Percentiles rank a stretch among this genome's conserved stretches.
Conservation (phyloP, 2,888 invertebrate genomes). For the Macroteleia sp. region DNA sequence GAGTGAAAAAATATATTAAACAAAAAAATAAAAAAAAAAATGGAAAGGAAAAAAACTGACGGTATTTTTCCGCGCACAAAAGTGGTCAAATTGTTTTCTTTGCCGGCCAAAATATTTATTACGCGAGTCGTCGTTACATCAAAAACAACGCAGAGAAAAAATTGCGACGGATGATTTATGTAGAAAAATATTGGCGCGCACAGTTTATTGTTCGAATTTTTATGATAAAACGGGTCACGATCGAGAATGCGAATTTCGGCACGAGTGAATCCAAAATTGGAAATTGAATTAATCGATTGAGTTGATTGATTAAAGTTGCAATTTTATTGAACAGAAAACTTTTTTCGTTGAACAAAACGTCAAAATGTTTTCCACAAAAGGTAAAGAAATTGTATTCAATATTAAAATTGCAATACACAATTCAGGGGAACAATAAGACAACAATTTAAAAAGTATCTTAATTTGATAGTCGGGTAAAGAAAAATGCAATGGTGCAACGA, state of each 20-base stretch:
- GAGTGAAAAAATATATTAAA: constrained; percentile 26
- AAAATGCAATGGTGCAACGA: no score
- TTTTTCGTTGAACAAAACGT: no score
- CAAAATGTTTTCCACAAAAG: no score
- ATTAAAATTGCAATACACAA: no score
- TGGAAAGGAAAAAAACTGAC: background rate
- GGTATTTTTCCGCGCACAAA: constrained; percentile 25
- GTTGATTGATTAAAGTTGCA: constrained; percentile 20
- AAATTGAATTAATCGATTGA: constrained; percentile 13
- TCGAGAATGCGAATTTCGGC: background rate
- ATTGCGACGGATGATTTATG: constrained; percentile 34
- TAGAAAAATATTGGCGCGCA: constrained; percentile 16
- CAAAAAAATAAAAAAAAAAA: constrained; percentile 2
- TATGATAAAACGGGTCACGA: constrained; percentile 18
- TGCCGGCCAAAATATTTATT: constrained; percentile 49
- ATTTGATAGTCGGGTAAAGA: no score
- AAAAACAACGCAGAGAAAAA: constrained; percentile 35
- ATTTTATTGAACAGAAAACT: constrained; percentile 9
- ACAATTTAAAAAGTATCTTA: no score
- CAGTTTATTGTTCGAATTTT: constrained; percentile 28
- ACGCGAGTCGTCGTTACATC: constrained; percentile 29
- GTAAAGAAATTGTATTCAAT: no score
- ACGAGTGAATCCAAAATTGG: background rate
- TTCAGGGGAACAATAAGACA: no score
- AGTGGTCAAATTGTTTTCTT: constrained; percentile 46